Base-by-base conservation (phyloP, 2,797 vertebrate species). In the Intellagama lesueurii region DNA sequence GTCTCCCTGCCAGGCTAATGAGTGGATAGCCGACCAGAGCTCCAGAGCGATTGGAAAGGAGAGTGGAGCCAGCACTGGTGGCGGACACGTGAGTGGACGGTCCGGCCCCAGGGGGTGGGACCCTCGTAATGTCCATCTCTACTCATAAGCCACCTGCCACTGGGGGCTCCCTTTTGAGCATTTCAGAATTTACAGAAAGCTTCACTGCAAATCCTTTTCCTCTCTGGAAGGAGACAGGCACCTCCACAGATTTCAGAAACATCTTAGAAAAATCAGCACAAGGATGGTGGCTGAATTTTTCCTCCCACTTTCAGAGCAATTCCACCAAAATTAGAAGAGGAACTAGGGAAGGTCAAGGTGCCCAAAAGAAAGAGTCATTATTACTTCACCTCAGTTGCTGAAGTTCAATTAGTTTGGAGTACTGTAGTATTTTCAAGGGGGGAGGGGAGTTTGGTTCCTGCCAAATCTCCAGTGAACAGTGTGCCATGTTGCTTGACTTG, bases 311-410 rank as follows among this genome's bases (percentile, higher is more conserved):
- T 84, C 73, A 84, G n/a, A 78, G 35, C 22, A 70, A 32, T 88
- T 70, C 14, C 28, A 56, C 32, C 52, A 82, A 89, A 90, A 9
- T 83, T 64, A 82, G 88, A 90, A 92, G 79, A 81, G 52, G 7
- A 26, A 6, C 35, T 1, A 0, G 4, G 81, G 87, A 77, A 75
- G 40, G 12, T 81, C 14, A 24, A 73, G 32, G 91, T 87, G 70
- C 44, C 72, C 87, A 78, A 44, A 84, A 90, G 81, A 88, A 56
- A 81, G 89, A 47, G 14, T 40, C 32, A 69, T 92, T 90, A 87
- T 83, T 66, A 90, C 93, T 90, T 94, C 91, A 93, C 76, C 88
- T 84, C 64, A 94, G 91, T 87, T 92, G 49, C 88, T 88, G 56
- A 86, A 93, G 72, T 85, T 91, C 90, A 90, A 86, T 94, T 92